Evolutionary conservation across 2,888 invertebrate species (phyloP), one percentile per base, ranked within the genome.

Genomic region (Drosophila yooni): DNA sequence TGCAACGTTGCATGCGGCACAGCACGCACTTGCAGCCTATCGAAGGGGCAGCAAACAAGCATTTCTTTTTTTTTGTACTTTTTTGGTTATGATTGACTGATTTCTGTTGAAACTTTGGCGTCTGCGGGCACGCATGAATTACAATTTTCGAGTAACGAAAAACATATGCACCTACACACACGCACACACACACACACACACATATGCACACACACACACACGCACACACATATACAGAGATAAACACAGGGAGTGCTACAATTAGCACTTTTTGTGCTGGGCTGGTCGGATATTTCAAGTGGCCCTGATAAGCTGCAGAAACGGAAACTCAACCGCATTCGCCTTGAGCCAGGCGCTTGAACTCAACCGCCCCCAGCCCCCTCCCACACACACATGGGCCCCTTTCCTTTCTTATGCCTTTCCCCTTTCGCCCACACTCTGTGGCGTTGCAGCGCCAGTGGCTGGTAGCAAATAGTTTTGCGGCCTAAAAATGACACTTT

Each of bases 51-150:
- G 68, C 64, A 76, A 76, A 70, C 68, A 61, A 64, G 48, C n/a
- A 46, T 59, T 59, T 43, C n/a, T 13, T 25, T 18, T 53, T 21
- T 13, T 65, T 10, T 46, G 3, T 15, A 15, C 25, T 59, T 84
- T 78, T 78, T 88, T 66, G 88, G 90, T 86, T 90, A 87, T 90
- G 87, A 86, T 86, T 87, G 87, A 87, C 83, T 90, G 90, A 88
- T 79, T 87, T 87, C 84, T 90, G 90, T 86, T 87, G 87, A 88
- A 87, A 83, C 87, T 90, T 90, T 88, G 90, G 87, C 87, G 87
- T 87, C 87, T 87, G 76, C 80, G 74, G 70, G 69, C 89, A 87
- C 87, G 87, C 90, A 88, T 87, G 90, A 88, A 90, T 80, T 88
- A 78, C 67, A 80, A 74, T 88, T 87, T 88, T 89, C 83, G 88